These are phyloP conservation scores for Luscinia megarhynchos DNA, from an alignment of 2,797 vertebrate species.

Conservation along the genomic window DNA sequence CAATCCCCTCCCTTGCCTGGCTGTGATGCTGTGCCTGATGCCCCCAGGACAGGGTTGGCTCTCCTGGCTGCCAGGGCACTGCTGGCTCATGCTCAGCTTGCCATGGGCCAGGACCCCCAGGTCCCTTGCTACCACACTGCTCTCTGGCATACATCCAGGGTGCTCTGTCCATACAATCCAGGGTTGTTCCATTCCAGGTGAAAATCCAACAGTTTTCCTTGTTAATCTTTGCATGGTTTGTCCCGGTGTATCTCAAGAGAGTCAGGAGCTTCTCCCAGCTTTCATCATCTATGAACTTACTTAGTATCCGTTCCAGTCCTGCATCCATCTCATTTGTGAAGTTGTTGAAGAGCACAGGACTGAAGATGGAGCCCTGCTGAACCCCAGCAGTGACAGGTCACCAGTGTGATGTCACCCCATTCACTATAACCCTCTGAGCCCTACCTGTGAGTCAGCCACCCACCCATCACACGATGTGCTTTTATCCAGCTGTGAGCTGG, in stretches of 20 bases:
- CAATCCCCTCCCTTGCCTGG: background rate
- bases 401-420: background rate
- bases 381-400: rapidly evolving
- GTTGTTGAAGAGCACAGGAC: background rate
- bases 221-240: background rate
- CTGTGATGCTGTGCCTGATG: background rate
- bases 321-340: background rate
- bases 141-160: background rate
- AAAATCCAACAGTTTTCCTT: background rate
- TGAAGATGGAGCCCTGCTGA: background rate
- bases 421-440: no score
- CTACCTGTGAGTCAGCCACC: no score
- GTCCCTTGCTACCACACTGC: no score
- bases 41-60: rapidly evolving
- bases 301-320: background rate
- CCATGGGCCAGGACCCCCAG: no score
- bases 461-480: background rate
- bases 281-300: background rate
- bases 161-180: background rate
- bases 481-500: background rate
- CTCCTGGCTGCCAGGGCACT: background rate
- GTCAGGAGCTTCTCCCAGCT: background rate
- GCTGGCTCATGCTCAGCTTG: background rate
- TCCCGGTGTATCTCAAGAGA: background rate
- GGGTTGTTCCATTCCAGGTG: background rate